Percentiles rank a stretch among this genome's conserved stretches.
Evolutionary conservation across 2,797 vertebrate genomes (phyloP).

Genomic region (Mus minutoides): DNA sequence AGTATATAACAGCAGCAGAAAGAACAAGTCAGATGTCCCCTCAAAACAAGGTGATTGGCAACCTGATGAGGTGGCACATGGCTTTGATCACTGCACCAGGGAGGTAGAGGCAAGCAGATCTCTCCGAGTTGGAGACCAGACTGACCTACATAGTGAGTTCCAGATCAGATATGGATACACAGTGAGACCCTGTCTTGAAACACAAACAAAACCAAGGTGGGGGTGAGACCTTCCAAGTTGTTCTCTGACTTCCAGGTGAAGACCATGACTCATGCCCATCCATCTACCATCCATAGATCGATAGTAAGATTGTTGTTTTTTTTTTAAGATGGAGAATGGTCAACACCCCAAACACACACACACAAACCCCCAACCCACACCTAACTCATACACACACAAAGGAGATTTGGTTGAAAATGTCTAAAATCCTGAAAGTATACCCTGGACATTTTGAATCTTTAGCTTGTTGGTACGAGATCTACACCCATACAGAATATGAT

Average conservation of each 20-base stretch:
- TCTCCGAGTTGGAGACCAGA: background rate
- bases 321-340: background rate
- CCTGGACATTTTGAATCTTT: background rate
- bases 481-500: background rate
- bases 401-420: background rate
- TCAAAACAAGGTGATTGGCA: background rate
- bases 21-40: background rate
- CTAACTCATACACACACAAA: background rate
- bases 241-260: background rate
- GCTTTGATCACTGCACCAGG: background rate
- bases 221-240: background rate
- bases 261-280: no score
- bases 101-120: background rate
- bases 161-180: background rate
- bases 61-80: background rate
- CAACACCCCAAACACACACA: background rate
- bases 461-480: background rate
- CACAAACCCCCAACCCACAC: background rate
- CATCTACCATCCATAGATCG: background rate
- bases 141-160: background rate
- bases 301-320: background rate
- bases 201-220: background rate
- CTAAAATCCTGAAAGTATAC: background rate
- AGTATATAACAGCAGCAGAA: background rate
- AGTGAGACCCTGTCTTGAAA: background rate